phyloP scores from a whole-genome alignment of 2,888 invertebrate species.

The Xestia ashworthii region DNA sequence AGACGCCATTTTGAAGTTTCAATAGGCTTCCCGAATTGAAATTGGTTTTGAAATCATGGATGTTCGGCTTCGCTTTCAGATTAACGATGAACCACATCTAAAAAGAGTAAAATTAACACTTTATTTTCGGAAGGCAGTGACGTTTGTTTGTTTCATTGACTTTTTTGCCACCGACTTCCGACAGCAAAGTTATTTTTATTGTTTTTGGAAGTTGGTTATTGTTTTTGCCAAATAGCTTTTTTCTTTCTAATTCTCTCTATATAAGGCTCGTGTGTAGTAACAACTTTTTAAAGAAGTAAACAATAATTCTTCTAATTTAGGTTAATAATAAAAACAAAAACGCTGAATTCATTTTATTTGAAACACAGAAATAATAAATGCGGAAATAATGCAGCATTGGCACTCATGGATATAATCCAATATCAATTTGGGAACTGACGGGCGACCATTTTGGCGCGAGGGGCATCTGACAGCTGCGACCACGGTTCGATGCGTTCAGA shows the following conservation, averaged over 20 bases:
- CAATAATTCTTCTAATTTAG: not conserved
- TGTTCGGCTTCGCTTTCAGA: not conserved
- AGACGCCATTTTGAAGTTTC: slow-evolving; percentile 61
- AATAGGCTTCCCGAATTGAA: slow-evolving; percentile 32
- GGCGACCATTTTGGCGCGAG: slow-evolving; percentile 55
- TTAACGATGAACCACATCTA: too few relatives aligned
- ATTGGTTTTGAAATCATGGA: slow-evolving; percentile 23
- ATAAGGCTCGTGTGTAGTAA: not conserved
- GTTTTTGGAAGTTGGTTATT: too few relatives aligned
- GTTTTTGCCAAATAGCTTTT: too few relatives aligned
- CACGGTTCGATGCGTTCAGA: slow-evolving; percentile 65
- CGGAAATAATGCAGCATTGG: slow-evolving; percentile 31
- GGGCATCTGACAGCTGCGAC: slow-evolving; percentile 57
- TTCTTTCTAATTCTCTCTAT: too few relatives aligned
- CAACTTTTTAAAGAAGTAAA: not conserved
- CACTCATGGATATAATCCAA: slow-evolving; percentile 44
- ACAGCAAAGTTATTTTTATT: too few relatives aligned
- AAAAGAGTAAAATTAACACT: too few relatives aligned
- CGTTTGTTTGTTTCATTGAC: too few relatives aligned
- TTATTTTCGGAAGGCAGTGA: too few relatives aligned
- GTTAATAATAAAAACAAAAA: not conserved
- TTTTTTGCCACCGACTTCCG: too few relatives aligned
- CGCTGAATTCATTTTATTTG: not conserved
- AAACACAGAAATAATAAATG: slow-evolving; percentile 26
- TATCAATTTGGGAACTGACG: slow-evolving; percentile 48